phyloP scores from a whole-genome alignment of 2,113 vertebrate species.

The Hyperopisus bebe region DNA sequence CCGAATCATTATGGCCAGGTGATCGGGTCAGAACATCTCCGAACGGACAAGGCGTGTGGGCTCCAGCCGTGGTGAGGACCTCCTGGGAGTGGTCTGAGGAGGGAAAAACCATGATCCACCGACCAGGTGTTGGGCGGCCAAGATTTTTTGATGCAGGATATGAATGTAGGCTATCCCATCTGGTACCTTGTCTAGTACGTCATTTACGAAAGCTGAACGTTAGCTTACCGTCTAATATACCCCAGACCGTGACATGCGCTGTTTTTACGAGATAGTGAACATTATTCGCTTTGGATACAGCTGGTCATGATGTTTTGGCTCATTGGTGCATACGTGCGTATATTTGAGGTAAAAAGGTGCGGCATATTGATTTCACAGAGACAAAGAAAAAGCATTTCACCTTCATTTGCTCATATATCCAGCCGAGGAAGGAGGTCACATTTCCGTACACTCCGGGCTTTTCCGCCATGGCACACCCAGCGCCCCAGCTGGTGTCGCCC shows the following conservation, averaged over 20 bases:
- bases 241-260: not conserved
- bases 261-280: not conserved
- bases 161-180: not conserved
- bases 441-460: slow-evolving; percentile 75
- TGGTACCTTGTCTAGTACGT: not conserved
- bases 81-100: not conserved
- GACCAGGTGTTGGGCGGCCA: not conserved
- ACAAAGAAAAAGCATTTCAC: slow-evolving; percentile 43
- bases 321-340: too few relatives aligned
- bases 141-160: not conserved
- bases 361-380: not conserved
- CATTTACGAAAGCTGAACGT: not conserved
- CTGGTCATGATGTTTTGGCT: not conserved
- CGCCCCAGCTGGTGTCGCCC: slow-evolving; percentile 73
- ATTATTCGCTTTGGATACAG: not conserved
- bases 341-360: not conserved
- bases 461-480: slow-evolving; percentile 53
- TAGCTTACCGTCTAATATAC: not conserved
- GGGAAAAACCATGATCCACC: not conserved
- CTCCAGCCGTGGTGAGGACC: not conserved
- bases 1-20: not conserved
- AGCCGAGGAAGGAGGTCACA: slow-evolving; percentile 65
- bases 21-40: too few relatives aligned
- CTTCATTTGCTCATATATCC: slow-evolving; percentile 79
- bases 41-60: too few relatives aligned